Conservation (phyloP, 2,797 vertebrate genomes). For the Stomatorhinus walkeri region DNA sequence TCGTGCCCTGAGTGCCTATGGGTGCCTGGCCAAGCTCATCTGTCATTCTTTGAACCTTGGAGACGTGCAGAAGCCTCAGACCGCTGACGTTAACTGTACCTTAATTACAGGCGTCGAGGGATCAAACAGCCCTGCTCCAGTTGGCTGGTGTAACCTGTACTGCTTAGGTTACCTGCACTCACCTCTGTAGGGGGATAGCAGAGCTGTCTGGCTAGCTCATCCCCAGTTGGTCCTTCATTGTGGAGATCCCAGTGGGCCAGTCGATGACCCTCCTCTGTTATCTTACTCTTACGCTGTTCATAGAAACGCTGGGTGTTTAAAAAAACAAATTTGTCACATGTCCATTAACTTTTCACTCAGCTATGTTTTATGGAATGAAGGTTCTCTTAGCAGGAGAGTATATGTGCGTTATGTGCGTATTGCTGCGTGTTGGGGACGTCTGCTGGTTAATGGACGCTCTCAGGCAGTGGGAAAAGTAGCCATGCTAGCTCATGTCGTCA, state of each 20-base stretch:
- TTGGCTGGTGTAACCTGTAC: background rate
- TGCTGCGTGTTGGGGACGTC: slow-evolving; percentile 48
- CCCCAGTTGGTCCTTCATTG: background rate
- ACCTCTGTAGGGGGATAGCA: background rate
- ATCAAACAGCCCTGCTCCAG: background rate
- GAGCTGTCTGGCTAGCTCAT: background rate
- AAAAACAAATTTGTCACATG: background rate
- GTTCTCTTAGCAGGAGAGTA: background rate
- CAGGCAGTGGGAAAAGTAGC: slow-evolving; percentile 23
- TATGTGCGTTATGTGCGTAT: slow-evolving; percentile 27
- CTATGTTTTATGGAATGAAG: background rate
- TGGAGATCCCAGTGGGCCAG: background rate
- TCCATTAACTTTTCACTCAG: background rate
- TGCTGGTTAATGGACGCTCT: slow-evolving; percentile 39
- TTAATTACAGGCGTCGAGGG: background rate
- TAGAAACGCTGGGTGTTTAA: background rate
- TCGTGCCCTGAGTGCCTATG: background rate
- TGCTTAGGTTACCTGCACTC: background rate
- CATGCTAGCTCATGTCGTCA: background rate
- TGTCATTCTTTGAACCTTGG: background rate
- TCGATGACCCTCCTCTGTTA: background rate
- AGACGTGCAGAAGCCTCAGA: slow-evolving; percentile 3
- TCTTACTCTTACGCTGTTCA: background rate
- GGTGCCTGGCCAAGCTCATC: background rate
- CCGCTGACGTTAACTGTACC: background rate